Evolutionary conservation across 37 sponge, comb jelly and placozoan species (phyloP).

Genomic region (Oopsacas minuta): DNA sequence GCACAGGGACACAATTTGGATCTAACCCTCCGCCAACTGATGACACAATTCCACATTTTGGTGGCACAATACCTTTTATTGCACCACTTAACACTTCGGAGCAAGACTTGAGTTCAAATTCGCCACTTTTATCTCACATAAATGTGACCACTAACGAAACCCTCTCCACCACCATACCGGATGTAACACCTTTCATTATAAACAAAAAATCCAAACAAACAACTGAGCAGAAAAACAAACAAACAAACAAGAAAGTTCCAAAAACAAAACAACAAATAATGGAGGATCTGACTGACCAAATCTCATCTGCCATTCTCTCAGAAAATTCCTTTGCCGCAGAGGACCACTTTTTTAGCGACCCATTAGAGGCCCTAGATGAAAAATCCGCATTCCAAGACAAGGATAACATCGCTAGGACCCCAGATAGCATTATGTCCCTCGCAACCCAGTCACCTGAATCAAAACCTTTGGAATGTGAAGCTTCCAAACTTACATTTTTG

Average conservation of each 20-base stretch:
- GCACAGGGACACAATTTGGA: neutral
- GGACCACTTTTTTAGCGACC: neutral
- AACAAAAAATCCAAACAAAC: neutral
- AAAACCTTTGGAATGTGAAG: neutral
- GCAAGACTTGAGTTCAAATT: neutral
- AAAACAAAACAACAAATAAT: neutral
- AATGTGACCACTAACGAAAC: neutral
- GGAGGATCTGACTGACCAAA: neutral
- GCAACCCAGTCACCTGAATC: conserved; percentile 12
- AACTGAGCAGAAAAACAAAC: neutral
- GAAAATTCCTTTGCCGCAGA: neutral
- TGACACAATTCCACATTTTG: neutral
- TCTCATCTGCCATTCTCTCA: neutral
- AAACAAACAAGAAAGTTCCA: neutral
- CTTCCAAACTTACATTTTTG: neutral
- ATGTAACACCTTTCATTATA: neutral
- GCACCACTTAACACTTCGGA: neutral
- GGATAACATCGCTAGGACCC: neutral
- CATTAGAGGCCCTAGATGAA: neutral
- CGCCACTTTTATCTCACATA: no score
- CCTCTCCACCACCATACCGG: no score
- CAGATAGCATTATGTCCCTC: neutral
- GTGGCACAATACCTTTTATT: neutral
- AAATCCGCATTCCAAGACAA: neutral
- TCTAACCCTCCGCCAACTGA: neutral